Evolutionary conservation across 2,113 vertebrate genomes (phyloP).

Genomic region (Dipodomys merriami): DNA sequence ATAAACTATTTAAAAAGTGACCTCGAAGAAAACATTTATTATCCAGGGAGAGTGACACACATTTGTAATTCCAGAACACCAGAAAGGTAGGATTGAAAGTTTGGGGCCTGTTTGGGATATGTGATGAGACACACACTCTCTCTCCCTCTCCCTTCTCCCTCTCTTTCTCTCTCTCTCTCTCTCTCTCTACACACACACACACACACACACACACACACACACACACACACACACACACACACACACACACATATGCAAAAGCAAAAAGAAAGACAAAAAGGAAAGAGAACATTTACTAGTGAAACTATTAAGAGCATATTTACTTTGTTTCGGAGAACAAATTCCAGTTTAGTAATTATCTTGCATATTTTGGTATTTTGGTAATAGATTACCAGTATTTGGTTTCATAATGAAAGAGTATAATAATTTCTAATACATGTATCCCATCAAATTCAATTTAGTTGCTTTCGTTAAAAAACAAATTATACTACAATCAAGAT

Average conservation of each 20-base stretch:
- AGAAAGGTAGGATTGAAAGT: not conserved
- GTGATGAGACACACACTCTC: not conserved
- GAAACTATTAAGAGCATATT: conserved; percentile 4
- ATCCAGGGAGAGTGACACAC: not conserved
- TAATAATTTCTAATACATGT: not conserved
- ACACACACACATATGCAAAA: too few species aligned
- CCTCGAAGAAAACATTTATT: not conserved
- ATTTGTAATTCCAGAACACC: not conserved
- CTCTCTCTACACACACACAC: too few species aligned
- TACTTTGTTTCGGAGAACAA: conserved; percentile 14
- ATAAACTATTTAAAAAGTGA: not conserved
- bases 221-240: too few species aligned
- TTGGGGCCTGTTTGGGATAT: not conserved
- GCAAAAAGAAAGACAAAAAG: not conserved
- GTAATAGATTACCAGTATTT: too few species aligned
- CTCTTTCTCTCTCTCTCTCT: too few species aligned
- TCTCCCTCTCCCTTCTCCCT: too few species aligned
- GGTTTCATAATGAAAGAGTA: not conserved
- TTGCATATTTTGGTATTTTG: too few species aligned
- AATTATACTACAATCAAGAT: too few species aligned
- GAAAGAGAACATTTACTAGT: not conserved
- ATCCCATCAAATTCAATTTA: too few species aligned
- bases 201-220: too few species aligned
- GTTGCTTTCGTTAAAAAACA: too few species aligned
- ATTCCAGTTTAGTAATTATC: not conserved